Percentiles rank a stretch among this genome's conserved stretches.
These are phyloP conservation scores for Drosophila silvestris DNA, from an alignment of 2,888 invertebrate species.

Conservation along the genomic window DNA sequence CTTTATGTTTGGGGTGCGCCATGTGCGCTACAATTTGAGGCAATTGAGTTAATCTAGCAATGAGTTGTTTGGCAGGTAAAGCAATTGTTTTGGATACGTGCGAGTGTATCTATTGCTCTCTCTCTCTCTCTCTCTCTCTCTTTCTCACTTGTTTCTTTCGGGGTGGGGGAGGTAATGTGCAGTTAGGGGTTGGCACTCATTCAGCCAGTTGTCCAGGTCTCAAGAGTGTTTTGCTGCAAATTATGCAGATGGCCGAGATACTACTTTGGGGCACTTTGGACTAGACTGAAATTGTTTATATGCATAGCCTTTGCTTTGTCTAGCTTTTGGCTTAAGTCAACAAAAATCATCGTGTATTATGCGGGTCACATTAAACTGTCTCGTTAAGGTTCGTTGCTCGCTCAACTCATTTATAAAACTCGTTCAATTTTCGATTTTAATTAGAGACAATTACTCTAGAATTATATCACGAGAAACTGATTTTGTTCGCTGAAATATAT, in stretches of 20 bases:
- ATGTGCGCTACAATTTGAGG: constrained; percentile 73
- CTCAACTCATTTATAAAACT: neutral
- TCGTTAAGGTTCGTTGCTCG: neutral
- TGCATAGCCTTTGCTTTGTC: neutral
- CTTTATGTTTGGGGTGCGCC: constrained; percentile 43
- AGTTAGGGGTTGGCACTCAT: constrained; percentile 52
- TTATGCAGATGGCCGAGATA: constrained; percentile 56
- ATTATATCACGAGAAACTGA: neutral
- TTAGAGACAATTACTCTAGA: neutral
- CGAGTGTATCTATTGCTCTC: constrained; percentile 37
- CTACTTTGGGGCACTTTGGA: constrained; percentile 21
- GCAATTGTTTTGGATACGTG: constrained; percentile 68
- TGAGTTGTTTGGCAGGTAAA: constrained; percentile 75
- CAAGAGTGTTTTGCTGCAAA: constrained; percentile 59
- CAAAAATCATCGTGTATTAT: constrained; percentile 1
- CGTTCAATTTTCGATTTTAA: neutral
- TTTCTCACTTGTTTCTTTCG: neutral
- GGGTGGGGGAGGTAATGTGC: neutral
- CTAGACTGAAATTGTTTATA: constrained; percentile 18
- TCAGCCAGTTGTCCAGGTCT: constrained; percentile 43
- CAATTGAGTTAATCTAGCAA: constrained; percentile 78
- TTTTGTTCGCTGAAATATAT: neutral
- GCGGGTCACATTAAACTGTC: constrained; percentile 2
- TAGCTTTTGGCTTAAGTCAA: constrained; percentile 2
- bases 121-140: neutral